A percentile compares a stretch with the other conserved stretches of the same genome.
These are phyloP conservation scores for Scophthalmus maximus DNA, from an alignment of 2,113 vertebrate species.

Conservation along the genomic window DNA sequence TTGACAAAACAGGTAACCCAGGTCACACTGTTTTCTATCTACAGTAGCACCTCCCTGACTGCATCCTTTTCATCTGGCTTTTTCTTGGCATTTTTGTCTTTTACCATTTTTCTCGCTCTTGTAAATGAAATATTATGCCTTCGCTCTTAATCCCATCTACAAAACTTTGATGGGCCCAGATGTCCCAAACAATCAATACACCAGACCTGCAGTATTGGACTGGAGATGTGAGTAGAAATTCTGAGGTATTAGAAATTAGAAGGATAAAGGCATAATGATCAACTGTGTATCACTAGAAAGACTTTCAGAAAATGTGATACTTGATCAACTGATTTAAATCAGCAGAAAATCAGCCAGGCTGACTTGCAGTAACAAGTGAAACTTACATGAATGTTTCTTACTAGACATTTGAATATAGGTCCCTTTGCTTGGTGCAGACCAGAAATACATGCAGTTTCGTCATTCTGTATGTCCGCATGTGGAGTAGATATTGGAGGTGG, in stretches of 20 bases:
- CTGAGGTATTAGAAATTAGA: too few species aligned
- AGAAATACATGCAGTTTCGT: neutral
- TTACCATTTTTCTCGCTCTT: neutral
- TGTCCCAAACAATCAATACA: neutral
- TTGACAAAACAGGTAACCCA: too few species aligned
- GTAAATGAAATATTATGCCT: neutral
- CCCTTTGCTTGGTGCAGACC: slow-evolving; percentile 2
- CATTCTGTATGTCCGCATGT: slow-evolving; percentile 4
- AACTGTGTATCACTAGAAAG: too few species aligned
- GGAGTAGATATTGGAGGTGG: slow-evolving; percentile 50
- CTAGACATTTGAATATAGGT: neutral
- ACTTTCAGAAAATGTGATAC: too few species aligned
- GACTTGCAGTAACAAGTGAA: neutral
- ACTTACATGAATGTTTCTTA: neutral
- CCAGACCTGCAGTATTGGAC: too few species aligned
- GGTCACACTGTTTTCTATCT: too few species aligned
- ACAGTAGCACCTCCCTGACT: too few species aligned
- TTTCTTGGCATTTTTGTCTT: neutral
- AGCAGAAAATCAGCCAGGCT: neutral
- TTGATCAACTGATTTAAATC: neutral
- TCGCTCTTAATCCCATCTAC: neutral
- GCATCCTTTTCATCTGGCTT: neutral
- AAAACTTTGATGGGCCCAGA: neutral
- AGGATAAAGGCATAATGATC: too few species aligned
- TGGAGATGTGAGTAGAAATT: too few species aligned